Evolutionary conservation across 2,888 invertebrate species (phyloP).

Genomic region (Rhaphigaster nebulosa): DNA sequence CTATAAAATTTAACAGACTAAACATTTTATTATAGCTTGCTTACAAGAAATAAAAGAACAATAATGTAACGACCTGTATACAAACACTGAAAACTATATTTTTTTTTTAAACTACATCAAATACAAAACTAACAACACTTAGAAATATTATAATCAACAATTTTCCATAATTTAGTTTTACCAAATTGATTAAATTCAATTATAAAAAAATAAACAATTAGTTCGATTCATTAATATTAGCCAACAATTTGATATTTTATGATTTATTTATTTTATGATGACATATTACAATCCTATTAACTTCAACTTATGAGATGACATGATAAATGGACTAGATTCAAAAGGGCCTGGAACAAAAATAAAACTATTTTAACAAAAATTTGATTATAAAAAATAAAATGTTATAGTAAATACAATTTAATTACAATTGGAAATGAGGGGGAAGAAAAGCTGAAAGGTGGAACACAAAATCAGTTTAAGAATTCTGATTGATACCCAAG

Average conservation of each 20-base stretch:
- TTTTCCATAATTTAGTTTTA: background rate
- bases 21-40: background rate
- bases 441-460: no score
- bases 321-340: conserved; percentile 48
- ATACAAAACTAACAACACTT: conserved; percentile 47
- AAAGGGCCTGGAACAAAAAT: conserved; percentile 25
- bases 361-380: background rate
- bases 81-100: conserved; percentile 14
- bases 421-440: no score
- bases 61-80: background rate
- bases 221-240: conserved; percentile 23
- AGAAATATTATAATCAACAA: conserved; percentile 35
- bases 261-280: background rate
- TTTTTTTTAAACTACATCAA: conserved; percentile 7
- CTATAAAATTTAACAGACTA: conserved; percentile 11
- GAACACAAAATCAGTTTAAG: no score
- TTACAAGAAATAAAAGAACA: background rate
- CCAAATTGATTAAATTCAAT: conserved; percentile 7
- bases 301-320: conserved; percentile 33
- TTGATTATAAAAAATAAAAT: background rate
- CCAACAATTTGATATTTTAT: conserved; percentile 31
- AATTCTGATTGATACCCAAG: no score
- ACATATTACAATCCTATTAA: conserved; percentile 27
- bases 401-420: no score
- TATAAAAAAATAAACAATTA: conserved; percentile 40